Conservation (phyloP, 2,797 vertebrate genomes). For the Nothura maculosa region DNA sequence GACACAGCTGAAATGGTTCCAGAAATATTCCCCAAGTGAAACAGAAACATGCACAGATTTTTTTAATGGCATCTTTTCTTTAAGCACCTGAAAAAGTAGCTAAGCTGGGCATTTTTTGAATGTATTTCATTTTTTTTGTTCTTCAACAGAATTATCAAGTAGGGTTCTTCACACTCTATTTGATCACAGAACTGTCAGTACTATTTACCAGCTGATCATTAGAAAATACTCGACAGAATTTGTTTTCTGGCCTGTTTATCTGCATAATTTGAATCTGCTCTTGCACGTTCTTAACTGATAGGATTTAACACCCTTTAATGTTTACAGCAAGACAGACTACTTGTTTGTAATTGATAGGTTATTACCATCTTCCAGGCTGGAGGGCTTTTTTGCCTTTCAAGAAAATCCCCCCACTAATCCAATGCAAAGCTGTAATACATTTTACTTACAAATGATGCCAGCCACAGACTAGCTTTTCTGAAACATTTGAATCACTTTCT, state of each 20-base stretch:
- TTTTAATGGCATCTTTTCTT: background rate
- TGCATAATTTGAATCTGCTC: background rate
- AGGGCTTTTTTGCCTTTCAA: background rate
- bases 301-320: background rate
- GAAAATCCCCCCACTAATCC: background rate
- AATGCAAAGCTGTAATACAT: background rate
- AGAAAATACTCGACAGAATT: background rate
- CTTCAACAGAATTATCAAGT: background rate
- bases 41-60: rapidly evolving
- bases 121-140: background rate
- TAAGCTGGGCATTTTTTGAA: background rate
- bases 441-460: background rate
- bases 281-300: background rate
- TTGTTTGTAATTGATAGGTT: background rate
- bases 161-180: background rate
- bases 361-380: background rate
- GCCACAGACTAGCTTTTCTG: background rate
- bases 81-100: background rate
- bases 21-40: background rate
- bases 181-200: background rate
- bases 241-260: background rate
- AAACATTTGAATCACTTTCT: background rate
- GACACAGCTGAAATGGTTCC: background rate
- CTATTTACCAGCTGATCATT: background rate
- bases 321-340: background rate